Evolutionary conservation across 2,888 invertebrate species (phyloP), one percentile per base, ranked within the genome.

Genomic region (Hemaris fuciformis): DNA sequence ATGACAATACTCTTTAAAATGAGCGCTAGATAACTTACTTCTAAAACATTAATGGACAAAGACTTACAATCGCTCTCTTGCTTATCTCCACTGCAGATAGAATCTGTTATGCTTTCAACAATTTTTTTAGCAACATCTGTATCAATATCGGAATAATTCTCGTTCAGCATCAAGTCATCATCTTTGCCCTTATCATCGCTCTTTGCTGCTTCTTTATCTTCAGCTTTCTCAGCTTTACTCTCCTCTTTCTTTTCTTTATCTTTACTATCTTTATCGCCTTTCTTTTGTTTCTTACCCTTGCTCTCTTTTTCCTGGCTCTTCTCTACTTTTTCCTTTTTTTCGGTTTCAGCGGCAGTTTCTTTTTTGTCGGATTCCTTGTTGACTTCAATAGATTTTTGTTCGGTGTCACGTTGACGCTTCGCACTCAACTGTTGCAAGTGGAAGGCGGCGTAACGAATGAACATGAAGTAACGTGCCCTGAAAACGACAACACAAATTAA

Each of bases 401-500:
- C 89, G 22, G 74, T 73, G 45, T 90, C 88, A 42, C 84, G 89
- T 86, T 94, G 93, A 76, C 95, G 95, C 82, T 95, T 94, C 69
- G 95, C 83, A 80, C 97, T 96, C 59, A 98, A 89, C 84, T 98
- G 97, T 84, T 99, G 99, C 68, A 99, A 94, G 88, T 99, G 98
- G 85, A 96, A 96, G 2, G 99, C 99, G 13, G 99, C 99, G 83
- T 97, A 97, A 74, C 98, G 97, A 66, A 99, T 98, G 84, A 99
- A 99, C 93, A 97, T 96, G 90, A 99, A 96, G 86, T 99, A 99
- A 68, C 98, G 95, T 42, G 97, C 94, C 76, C 93, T 93, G 69
- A 59, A 80, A 81, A 62, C 66, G 63, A 63, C 59, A 58, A 57
- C 23, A 20, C 13, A 56, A 23, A 31, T 27, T 41, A n/a, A 59